Evolutionary conservation across 2,888 invertebrate species (phyloP).

Genomic region (Apeira syringaria): DNA sequence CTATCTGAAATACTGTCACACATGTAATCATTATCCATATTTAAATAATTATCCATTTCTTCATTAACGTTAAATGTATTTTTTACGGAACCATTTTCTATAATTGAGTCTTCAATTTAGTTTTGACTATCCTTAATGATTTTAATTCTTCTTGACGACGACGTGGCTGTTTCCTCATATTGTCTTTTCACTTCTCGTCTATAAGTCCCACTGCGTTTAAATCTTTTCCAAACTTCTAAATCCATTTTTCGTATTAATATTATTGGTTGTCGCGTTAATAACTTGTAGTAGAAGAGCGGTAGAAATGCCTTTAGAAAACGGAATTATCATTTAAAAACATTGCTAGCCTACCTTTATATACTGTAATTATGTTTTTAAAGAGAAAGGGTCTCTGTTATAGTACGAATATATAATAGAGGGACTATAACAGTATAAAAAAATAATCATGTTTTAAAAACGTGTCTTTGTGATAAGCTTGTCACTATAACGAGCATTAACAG

Average conservation of each 20-base stretch:
- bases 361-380: neutral
- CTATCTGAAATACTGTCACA: no score
- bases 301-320: neutral
- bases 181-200: slow-evolving; percentile 1
- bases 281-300: neutral
- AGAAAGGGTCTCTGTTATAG: neutral
- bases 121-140: no score
- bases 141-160: no score
- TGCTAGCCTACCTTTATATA: neutral
- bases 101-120: no score
- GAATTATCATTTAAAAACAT: neutral
- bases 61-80: no score
- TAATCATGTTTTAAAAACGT: neutral
- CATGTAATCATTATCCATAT: neutral
- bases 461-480: neutral
- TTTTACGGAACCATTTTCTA: no score
- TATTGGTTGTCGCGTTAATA: neutral
- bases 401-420: neutral
- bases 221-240: neutral
- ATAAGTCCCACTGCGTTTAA: neutral
- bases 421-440: neutral
- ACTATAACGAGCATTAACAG: neutral
- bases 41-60: neutral
- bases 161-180: neutral
- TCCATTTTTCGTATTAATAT: neutral